Conservation (phyloP, 2,888 invertebrate species). For the Panzeria rudis region DNA sequence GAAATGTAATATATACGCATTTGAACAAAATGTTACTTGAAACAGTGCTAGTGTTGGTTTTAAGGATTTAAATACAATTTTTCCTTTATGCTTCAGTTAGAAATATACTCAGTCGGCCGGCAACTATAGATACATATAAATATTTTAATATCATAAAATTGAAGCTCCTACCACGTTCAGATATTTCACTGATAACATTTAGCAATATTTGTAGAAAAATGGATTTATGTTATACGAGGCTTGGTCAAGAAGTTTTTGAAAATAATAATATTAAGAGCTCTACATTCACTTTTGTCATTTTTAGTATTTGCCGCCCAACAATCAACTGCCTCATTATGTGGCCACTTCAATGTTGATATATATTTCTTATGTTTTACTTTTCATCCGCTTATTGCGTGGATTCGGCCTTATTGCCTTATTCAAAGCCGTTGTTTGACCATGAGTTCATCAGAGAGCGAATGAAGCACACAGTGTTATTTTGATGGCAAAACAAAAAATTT, state of each 20-base stretch:
- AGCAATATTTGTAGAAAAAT: constrained; percentile 1
- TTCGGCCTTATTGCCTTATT: no score
- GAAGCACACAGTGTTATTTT: no score
- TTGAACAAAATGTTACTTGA: constrained; percentile 4
- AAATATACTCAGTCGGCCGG: background rate
- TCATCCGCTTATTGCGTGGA: no score
- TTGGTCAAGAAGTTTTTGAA: background rate
- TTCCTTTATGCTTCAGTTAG: background rate
- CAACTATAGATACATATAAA: background rate
- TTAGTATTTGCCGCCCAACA: no score
- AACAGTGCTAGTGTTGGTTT: constrained; percentile 27
- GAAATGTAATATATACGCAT: constrained; percentile 11
- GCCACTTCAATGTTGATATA: no score
- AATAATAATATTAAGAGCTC: no score
- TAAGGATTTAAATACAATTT: constrained; percentile 44
- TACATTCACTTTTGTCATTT: no score
- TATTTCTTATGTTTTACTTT: no score
- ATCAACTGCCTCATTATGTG: no score
- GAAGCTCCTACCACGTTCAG: constrained; percentile 13
- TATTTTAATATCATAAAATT: constrained; percentile 18
- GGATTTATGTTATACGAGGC: background rate
- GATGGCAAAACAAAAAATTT: no score
- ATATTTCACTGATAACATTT: background rate
- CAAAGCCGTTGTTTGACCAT: no score
- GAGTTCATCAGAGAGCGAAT: no score